These are phyloP conservation scores for Ormyrus nitidulus DNA, from an alignment of 2,888 invertebrate genomes.

Conservation along the genomic window DNA sequence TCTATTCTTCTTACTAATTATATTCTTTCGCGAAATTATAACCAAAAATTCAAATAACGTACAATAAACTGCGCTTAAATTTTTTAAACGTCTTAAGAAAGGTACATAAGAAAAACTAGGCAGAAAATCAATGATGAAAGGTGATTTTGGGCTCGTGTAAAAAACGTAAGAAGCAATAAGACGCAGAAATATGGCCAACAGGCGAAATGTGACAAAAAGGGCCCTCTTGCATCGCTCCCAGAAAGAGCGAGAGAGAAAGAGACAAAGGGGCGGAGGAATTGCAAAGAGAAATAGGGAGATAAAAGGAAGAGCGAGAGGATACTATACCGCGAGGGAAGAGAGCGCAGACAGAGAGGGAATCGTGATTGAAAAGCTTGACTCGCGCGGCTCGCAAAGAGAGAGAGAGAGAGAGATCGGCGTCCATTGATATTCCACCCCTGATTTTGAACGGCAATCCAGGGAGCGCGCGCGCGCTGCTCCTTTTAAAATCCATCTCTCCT, in stretches of 20 bases:
- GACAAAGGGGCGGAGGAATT: background rate
- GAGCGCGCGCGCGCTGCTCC: constrained; percentile 19
- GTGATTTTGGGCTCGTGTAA: background rate
- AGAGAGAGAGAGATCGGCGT: constrained; percentile 27
- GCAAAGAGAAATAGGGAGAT: constrained; percentile 33
- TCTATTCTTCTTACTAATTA: too few species aligned
- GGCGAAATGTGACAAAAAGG: constrained; percentile 19
- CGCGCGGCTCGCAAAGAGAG: background rate
- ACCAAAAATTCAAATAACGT: background rate
- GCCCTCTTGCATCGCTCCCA: background rate
- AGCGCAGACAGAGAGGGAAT: background rate
- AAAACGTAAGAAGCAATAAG: background rate
- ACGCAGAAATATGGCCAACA: constrained; percentile 8
- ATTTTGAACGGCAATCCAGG: constrained; percentile 48
- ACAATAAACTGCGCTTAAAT: background rate
- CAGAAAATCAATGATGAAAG: background rate
- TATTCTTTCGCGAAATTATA: too few species aligned
- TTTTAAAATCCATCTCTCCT: constrained; percentile 48
- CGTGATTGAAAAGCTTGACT: constrained; percentile 56
- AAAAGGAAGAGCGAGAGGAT: constrained; percentile 11
- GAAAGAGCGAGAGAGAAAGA: background rate
- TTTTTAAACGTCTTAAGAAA: background rate
- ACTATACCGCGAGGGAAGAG: background rate
- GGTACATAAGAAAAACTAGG: background rate
- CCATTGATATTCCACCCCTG: constrained; percentile 53